Evolutionary conservation across 2,888 invertebrate species (phyloP).

Genomic region (Eupithecia abbreviata): DNA sequence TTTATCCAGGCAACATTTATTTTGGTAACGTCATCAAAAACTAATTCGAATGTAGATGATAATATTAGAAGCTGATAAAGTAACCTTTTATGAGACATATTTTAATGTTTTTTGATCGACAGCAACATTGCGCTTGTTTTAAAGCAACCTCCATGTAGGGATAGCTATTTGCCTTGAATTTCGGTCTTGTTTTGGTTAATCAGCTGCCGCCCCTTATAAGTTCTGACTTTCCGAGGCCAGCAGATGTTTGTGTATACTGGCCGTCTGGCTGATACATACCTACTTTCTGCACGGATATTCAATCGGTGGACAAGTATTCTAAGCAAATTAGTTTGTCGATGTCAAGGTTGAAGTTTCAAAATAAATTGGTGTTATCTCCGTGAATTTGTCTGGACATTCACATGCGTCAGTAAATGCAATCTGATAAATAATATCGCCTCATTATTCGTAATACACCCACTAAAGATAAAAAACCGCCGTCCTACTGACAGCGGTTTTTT

Average conservation of each 20-base stretch:
- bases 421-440: background rate
- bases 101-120: conserved; percentile 11
- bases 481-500: too few relatives aligned
- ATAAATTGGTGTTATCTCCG: background rate
- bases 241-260: background rate
- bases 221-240: background rate
- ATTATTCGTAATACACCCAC: conserved; percentile 1
- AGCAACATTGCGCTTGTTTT: conserved; percentile 17
- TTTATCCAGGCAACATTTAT: too few relatives aligned
- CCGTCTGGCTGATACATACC: background rate
- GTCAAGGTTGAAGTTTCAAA: background rate
- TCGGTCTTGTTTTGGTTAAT: conserved; percentile 40
- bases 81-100: conserved; percentile 2
- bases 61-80: background rate
- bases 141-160: conserved; percentile 30
- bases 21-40: background rate
- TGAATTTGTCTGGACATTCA: background rate
- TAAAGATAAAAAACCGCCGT: background rate
- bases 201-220: conserved; percentile 24
- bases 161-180: conserved; percentile 38
- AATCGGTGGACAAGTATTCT: background rate
- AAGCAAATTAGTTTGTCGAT: background rate
- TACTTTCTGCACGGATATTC: background rate
- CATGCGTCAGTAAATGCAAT: background rate
- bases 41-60: background rate